These are phyloP conservation scores for Ophraella communa DNA, from an alignment of 2,888 invertebrate genomes.

Conservation along the genomic window DNA sequence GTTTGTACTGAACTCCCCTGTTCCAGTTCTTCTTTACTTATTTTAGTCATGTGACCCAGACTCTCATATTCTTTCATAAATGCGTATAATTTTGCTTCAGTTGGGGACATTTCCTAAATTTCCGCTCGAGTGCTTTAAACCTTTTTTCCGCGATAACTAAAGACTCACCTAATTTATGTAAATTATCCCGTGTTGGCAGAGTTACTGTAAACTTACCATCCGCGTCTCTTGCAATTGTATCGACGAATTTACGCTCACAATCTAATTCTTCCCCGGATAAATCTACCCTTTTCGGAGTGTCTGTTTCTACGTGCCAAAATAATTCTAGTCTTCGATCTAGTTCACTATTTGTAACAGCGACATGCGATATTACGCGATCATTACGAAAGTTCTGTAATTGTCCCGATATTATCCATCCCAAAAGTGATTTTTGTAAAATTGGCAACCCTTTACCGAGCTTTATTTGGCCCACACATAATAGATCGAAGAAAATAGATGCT, in stretches of 20 bases:
- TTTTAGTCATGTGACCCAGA: slow-evolving; percentile 40
- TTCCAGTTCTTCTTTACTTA: slow-evolving; percentile 4
- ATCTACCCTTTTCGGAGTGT: neutral
- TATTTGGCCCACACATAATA: too few relatives aligned
- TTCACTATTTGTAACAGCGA: neutral
- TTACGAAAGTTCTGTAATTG: too few relatives aligned
- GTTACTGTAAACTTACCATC: neutral
- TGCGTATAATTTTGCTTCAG: slow-evolving; percentile 1
- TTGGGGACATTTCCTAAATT: slow-evolving; percentile 18
- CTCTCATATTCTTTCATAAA: slow-evolving; percentile 5
- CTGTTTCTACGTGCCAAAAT: neutral
- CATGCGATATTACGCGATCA: too few relatives aligned
- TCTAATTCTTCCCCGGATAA: neutral
- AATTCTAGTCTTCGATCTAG: neutral
- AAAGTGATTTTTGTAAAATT: too few relatives aligned
- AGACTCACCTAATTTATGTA: neutral
- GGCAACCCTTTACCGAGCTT: too few relatives aligned
- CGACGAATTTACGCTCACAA: neutral
- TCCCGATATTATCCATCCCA: too few relatives aligned
- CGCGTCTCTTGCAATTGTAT: neutral
- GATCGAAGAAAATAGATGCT: too few relatives aligned
- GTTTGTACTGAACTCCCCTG: neutral
- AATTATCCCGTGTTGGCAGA: neutral
- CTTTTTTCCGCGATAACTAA: slow-evolving; percentile 13
- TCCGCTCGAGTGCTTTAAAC: slow-evolving; percentile 26